Percentiles rank a stretch among this genome's conserved stretches.
These are phyloP conservation scores for Poicephalus gulielmi DNA, from an alignment of 2,113 vertebrate species.

Conservation along the genomic window DNA sequence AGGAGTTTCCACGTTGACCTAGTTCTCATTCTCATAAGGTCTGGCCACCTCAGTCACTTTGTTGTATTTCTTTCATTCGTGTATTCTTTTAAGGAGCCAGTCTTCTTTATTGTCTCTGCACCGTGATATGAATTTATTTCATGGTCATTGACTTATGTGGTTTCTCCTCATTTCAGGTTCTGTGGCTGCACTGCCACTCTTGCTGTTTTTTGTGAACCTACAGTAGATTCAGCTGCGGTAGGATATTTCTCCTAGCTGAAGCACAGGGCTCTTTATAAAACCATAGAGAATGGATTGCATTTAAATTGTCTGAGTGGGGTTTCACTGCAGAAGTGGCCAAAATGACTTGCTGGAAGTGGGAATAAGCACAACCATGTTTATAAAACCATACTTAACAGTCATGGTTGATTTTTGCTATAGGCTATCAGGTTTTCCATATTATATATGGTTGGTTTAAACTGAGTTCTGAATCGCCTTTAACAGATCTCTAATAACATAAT, in stretches of 20 bases:
- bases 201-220: neutral
- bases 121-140: neutral
- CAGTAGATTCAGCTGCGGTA: neutral
- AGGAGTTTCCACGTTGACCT: neutral
- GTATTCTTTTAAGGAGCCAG: neutral
- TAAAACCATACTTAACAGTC: neutral
- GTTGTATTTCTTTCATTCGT: neutral
- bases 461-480: neutral
- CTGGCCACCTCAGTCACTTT: neutral
- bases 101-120: neutral
- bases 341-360: neutral
- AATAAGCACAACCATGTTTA: neutral
- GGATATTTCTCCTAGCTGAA: neutral
- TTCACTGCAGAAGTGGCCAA: neutral
- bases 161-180: neutral
- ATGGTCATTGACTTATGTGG: neutral
- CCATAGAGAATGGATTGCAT: neutral
- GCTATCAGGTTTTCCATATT: neutral
- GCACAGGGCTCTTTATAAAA: neutral
- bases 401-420: neutral
- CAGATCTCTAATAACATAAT: neutral
- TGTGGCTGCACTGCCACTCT: neutral
- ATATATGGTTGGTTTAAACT: neutral
- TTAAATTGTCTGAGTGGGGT: neutral
- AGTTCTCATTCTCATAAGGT: neutral